These are phyloP conservation scores for Tretioscincus oriximinensis DNA, from an alignment of 2,113 vertebrate genomes.

Conservation along the genomic window DNA sequence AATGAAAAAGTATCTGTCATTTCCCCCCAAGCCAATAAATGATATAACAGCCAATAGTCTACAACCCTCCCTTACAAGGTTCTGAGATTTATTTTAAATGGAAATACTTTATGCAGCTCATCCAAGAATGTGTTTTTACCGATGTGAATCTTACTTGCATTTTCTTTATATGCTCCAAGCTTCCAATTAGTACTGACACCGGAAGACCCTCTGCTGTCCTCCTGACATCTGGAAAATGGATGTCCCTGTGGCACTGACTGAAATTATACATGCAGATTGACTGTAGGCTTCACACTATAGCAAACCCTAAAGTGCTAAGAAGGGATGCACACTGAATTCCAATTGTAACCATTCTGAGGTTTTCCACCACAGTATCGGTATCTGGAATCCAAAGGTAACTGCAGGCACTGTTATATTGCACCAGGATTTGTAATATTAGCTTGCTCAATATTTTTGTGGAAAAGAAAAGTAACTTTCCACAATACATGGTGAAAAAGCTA, in stretches of 20 bases:
- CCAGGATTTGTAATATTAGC: background rate
- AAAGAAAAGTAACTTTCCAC: background rate
- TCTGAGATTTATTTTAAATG: background rate
- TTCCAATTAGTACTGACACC: slow-evolving; percentile 9
- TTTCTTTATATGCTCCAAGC: slow-evolving; percentile 9
- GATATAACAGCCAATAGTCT: no score
- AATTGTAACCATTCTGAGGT: background rate
- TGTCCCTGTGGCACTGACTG: slow-evolving; percentile 10
- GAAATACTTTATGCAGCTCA: background rate
- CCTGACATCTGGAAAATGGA: slow-evolving; percentile 20
- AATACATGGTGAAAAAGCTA: background rate
- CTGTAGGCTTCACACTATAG: background rate
- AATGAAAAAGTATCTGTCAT: background rate
- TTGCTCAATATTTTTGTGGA: background rate
- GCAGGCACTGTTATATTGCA: background rate
- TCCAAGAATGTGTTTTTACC: background rate
- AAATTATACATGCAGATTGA: slow-evolving; percentile 20
- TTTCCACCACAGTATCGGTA: background rate
- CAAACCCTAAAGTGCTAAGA: background rate
- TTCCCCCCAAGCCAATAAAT: background rate
- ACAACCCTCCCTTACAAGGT: background rate
- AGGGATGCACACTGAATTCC: background rate
- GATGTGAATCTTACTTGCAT: background rate
- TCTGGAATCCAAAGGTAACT: background rate
- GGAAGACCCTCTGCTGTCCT: background rate